Base-by-base conservation (phyloP, 2,797 vertebrate species). In the Lerista edwardsae region DNA sequence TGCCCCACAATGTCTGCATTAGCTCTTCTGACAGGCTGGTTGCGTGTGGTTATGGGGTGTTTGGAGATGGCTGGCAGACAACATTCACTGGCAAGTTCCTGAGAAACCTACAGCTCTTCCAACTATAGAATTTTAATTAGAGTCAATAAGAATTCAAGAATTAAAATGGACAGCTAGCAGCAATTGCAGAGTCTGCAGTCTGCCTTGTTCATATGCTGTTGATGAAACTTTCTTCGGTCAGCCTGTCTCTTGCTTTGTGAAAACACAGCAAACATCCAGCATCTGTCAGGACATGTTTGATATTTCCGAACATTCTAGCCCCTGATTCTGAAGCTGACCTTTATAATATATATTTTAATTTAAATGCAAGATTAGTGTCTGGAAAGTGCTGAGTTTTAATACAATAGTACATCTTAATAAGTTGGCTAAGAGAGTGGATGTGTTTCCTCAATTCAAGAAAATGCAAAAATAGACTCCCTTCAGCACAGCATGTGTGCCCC, bases 41-140 rank as follows among this genome's bases (percentile, higher is more conserved):
- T 90, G 93, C 91, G 91, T 93, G 92, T 93, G 92, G 95, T 94
- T 95, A 91, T 90, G 87, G 93, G 93, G 94, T 95, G 95, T 95
- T 90, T 88, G 91, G 91, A 94, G 95, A 96, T 91, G 94, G 91
- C 93, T 95, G 92, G 93, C 95, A 95, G 94, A 93, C 92, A 94
- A 91, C 92, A 82, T 87, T 93, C 91, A 86, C 91, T 89, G 75
- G 86, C 79, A 44, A 72, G 89, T 84, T 91, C 91, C 91, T 93
- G 89, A 88, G 87, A 94, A 95, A 92, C 90, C 86, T 75, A 77
- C 89, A 86, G 36, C 89, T 89, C 88, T 89, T 86, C 92, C 92
- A 88, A 94, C 91, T 88, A 88, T 92, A 92, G 93, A 92, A 94
- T 94, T 92, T 95, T 95, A 95, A 95, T 96, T 94, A 95, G 92